Conservation (phyloP, 2,113 vertebrate genomes). For the Gallinago undulata region DNA sequence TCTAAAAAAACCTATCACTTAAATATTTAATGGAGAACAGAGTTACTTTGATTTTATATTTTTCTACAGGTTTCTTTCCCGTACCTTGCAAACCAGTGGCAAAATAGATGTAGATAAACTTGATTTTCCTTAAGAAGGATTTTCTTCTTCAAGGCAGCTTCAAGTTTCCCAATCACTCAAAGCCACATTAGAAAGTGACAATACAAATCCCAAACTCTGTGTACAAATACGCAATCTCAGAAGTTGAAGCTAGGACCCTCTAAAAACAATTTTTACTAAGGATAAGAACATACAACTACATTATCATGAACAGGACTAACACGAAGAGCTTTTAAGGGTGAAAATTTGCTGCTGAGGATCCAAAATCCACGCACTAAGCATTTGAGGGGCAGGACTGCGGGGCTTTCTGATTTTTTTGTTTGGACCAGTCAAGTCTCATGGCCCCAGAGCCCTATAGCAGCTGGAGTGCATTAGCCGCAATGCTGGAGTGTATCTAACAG, state of each 20-base stretch:
- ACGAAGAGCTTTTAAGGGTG: background rate
- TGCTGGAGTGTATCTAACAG: background rate
- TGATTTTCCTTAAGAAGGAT: background rate
- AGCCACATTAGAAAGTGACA: background rate
- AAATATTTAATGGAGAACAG: background rate
- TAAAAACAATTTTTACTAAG: background rate
- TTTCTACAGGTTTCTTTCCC: background rate
- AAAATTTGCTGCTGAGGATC: background rate
- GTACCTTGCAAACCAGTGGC: background rate
- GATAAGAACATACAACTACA: rapidly evolving
- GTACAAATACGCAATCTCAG: background rate
- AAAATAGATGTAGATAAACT: background rate
- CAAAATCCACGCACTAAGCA: background rate
- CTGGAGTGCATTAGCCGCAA: background rate
- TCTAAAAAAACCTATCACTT: background rate
- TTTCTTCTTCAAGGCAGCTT: background rate
- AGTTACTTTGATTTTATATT: background rate
- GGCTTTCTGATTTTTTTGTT: background rate
- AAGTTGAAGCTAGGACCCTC: background rate
- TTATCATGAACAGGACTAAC: background rate
- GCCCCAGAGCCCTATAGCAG: background rate
- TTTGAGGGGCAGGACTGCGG: background rate
- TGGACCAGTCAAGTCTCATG: background rate
- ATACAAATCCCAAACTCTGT: background rate
- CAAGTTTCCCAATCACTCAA: background rate